These are phyloP conservation scores for Atlantisia rogersi DNA, from an alignment of 2,113 vertebrate genomes.

Conservation along the genomic window DNA sequence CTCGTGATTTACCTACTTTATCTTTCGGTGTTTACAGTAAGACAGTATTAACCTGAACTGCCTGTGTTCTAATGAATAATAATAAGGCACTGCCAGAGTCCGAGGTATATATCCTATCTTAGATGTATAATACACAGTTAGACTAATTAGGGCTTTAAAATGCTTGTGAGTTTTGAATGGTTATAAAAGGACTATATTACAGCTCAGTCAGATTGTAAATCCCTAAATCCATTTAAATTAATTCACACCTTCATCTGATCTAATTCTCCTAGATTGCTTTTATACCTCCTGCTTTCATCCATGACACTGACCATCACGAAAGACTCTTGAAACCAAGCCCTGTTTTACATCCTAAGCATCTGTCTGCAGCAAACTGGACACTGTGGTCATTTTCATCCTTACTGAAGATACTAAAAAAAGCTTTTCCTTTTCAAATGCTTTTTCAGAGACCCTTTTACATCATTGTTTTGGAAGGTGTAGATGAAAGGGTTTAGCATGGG, in stretches of 20 bases:
- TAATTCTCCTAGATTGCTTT: background rate
- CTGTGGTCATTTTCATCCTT: background rate
- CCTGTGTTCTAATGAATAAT: background rate
- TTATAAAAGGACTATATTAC: background rate
- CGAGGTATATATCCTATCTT: background rate
- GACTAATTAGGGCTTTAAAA: background rate
- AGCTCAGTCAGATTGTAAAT: background rate
- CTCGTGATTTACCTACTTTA: background rate
- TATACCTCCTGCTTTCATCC: background rate
- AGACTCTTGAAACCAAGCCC: background rate
- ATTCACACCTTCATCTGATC: background rate
- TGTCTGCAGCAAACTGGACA: background rate
- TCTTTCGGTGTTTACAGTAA: background rate
- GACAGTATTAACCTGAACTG: background rate
- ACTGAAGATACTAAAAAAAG: background rate
- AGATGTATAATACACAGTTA: background rate
- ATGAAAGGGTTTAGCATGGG: slow-evolving; percentile 72
- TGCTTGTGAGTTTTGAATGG: background rate
- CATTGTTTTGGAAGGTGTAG: slow-evolving; percentile 63
- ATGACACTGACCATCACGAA: background rate
- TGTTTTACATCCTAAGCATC: background rate
- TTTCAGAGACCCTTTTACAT: slow-evolving; percentile 51
- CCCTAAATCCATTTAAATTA: background rate
- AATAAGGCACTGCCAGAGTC: background rate
- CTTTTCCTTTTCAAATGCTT: slow-evolving; percentile 14